Percentiles rank a stretch among this genome's conserved stretches.
Evolutionary conservation across 1,140 invertebrate genomes (phyloP).

Genomic region (Calephelis virginiensis): DNA sequence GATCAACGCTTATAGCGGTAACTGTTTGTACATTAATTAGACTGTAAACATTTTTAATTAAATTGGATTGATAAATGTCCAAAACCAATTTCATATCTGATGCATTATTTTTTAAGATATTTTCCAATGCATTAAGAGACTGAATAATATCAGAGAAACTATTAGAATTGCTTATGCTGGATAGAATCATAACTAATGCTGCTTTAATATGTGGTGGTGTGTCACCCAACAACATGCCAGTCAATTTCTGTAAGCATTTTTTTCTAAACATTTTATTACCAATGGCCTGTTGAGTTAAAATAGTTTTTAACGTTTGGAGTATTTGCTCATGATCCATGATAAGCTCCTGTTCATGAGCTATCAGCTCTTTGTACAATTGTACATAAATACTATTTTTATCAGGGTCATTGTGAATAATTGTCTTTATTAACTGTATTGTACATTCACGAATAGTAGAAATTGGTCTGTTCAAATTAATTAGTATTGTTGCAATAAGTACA

Average conservation of each 20-base stretch:
- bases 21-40: slow-evolving; percentile 64
- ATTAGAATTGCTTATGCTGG: slow-evolving; percentile 44
- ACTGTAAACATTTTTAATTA: slow-evolving; percentile 64
- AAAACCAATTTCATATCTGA: slow-evolving; percentile 46
- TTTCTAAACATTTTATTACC: slow-evolving; percentile 56
- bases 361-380: slow-evolving; percentile 49
- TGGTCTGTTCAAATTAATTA: slow-evolving; percentile 70
- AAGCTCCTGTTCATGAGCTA: slow-evolving; percentile 78
- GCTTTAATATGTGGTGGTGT: slow-evolving; percentile 58
- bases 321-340: slow-evolving; percentile 82
- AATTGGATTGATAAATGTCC: slow-evolving; percentile 68
- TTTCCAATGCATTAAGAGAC: slow-evolving; percentile 46
- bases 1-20: slow-evolving; percentile 48
- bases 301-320: slow-evolving; percentile 63
- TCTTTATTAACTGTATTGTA: slow-evolving; percentile 57
- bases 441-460: slow-evolving; percentile 61
- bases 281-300: slow-evolving; percentile 43
- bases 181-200: slow-evolving; percentile 49
- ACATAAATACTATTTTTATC: slow-evolving; percentile 52
- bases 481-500: slow-evolving; percentile 63
- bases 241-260: slow-evolving; percentile 55
- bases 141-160: slow-evolving; percentile 47
- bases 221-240: slow-evolving; percentile 45
- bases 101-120: slow-evolving; percentile 39
- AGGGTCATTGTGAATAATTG: slow-evolving; percentile 41